Evolutionary conservation across 2,888 invertebrate species (phyloP).

Genomic region (Crocallis elinguaria): DNA sequence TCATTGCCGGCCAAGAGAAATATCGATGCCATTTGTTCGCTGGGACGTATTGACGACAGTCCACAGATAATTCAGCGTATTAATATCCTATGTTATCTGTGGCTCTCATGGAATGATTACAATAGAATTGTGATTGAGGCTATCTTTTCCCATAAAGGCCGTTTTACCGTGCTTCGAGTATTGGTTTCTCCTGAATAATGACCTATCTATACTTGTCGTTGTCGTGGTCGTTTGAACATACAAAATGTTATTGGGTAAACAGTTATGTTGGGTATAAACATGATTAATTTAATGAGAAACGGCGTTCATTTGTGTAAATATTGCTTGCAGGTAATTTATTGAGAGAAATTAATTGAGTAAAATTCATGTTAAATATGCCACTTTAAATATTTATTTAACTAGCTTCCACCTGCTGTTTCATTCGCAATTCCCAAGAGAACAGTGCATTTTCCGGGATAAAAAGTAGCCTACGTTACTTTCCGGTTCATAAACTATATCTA

Average conservation of each 20-base stretch:
- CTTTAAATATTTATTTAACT: no score
- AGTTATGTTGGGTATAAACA: no score
- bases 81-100: conserved; percentile 20
- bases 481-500: no score
- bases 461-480: no score
- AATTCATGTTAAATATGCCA: no score
- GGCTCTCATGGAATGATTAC: conserved; percentile 15
- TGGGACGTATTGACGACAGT: conserved; percentile 54
- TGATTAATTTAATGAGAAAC: no score
- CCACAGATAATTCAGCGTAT: conserved; percentile 24
- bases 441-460: no score
- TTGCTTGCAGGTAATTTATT: no score
- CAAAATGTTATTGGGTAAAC: not conserved
- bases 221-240: not conserved
- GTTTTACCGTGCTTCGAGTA: conserved; percentile 6
- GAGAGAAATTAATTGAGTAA: no score
- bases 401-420: no score
- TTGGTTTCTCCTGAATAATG: conserved; percentile 15
- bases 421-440: no score
- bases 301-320: no score
- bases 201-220: not conserved
- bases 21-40: conserved; percentile 70
- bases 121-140: conserved; percentile 13
- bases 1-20: conserved; percentile 71
- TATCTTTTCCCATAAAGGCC: conserved; percentile 9